Conservation (phyloP, 2,113 vertebrate species). For the Eleginops maclovinus region DNA sequence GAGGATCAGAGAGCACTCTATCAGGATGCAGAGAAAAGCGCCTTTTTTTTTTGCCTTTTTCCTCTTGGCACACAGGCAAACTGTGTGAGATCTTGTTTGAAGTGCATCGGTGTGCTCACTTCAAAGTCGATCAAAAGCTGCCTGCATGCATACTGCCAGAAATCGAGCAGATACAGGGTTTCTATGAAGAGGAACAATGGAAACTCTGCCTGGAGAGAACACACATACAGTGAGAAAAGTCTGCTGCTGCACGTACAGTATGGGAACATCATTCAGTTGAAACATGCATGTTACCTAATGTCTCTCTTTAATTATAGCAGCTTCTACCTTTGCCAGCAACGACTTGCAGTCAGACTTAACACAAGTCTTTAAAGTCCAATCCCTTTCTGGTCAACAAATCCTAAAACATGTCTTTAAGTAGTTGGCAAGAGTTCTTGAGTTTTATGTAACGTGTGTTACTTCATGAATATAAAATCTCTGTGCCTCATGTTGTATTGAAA, state of each 20-base stretch:
- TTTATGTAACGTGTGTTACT: background rate
- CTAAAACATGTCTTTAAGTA: background rate
- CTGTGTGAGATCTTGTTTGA: constrained; percentile 62
- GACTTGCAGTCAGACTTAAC: background rate
- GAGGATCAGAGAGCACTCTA: constrained; percentile 45
- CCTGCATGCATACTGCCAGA: constrained; percentile 9
- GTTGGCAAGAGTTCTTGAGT: background rate
- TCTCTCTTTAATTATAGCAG: constrained; percentile 9
- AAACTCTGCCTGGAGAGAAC: background rate
- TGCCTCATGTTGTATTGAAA: background rate
- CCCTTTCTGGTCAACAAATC: background rate
- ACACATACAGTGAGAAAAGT: background rate
- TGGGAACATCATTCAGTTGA: background rate
- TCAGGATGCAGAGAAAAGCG: constrained; percentile 46
- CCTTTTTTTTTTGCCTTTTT: constrained; percentile 19
- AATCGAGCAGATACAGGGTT: constrained; percentile 4
- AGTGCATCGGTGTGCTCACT: constrained; percentile 53
- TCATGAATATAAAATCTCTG: background rate
- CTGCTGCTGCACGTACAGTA: background rate
- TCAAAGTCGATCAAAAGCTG: constrained; percentile 57
- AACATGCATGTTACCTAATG: background rate
- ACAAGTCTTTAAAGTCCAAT: background rate
- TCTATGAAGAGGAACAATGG: constrained; percentile 25
- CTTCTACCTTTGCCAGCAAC: background rate
- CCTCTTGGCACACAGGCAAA: constrained; percentile 32